Evolutionary conservation across 2,888 invertebrate species (phyloP), one percentile per base, ranked within the genome.

Genomic region (Tineola bisselliella): DNA sequence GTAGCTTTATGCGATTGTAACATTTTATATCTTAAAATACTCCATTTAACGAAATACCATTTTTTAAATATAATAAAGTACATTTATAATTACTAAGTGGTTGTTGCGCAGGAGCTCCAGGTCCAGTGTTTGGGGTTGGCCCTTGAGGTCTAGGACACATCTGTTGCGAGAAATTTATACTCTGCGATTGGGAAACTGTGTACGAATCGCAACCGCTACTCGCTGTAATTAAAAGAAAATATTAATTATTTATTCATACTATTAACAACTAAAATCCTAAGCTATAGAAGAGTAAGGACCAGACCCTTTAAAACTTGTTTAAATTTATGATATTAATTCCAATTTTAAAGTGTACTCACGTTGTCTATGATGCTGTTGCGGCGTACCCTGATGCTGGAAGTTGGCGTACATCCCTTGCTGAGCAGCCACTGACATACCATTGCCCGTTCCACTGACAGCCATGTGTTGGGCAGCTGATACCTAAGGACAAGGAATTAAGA

Each of bases 391-490:
- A 64, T 88, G 86, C 64, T 88, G 88, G 74, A 87, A 87, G 72
- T 70, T 79, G 63, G 83, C 86, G 84, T 93, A 94, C 89, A 94
- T 92, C 68, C 94, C 93, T 77, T 94, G 94, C 76, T 94, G 94
- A 30, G 94, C 91, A n/a, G 94, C 94, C 62, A 94, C 93, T 1
- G 93, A 93, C 60, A 94, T 93, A 57, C 91, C 92, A 68, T 90
- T 90, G 67, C 92, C 84, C 66, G 91, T 92, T 66, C 92, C 91
- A 69, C 90, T 91, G 68, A 94, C 88, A 78, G 93, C 92, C 89
- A 94, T 90, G 73, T 94, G 94, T 79, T 96, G 96, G 31, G 94
- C 95, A 68, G 94, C 93, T 1, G 94, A 94, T 68, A 95, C 94
- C 94, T 95, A 77, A 25, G 70, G 69, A 38, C 8, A 56, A 18